A percentile compares a stretch with the other conserved stretches of the same genome.
phyloP scores from a whole-genome alignment of 2,797 vertebrate species.

The Zalophus californianus region DNA sequence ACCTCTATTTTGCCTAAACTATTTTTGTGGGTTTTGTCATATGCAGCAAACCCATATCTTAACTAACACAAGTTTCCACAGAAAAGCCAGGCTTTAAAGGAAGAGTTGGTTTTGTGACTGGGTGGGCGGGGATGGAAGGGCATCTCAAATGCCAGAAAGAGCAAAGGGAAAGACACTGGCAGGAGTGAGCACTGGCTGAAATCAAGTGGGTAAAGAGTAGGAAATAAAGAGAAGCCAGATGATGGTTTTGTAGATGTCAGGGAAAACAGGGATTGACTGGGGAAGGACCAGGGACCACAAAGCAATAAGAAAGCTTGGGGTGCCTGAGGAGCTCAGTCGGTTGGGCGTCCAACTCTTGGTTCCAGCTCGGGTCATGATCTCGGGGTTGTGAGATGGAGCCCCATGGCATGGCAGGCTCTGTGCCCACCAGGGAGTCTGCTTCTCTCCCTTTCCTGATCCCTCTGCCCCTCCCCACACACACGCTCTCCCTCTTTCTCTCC shows the following conservation, averaged over 20 bases:
- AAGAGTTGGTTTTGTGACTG: not conserved
- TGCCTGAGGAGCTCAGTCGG: not conserved
- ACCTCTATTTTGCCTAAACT: not conserved
- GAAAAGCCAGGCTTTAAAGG: constrained; percentile 41
- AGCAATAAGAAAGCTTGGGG: not conserved
- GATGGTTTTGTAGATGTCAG: not conserved
- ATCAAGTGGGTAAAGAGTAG: not conserved
- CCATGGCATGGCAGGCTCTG: not conserved
- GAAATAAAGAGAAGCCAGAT: not conserved
- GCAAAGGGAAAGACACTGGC: not conserved
- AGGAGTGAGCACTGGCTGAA: not conserved
- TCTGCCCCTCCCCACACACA: not conserved
- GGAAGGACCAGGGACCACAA: not conserved
- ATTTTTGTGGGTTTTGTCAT: not conserved
- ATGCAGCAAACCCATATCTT: not conserved
- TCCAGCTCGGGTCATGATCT: not conserved
- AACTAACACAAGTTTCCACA: constrained; percentile 12
- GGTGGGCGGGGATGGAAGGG: not conserved
- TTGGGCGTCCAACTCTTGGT: not conserved
- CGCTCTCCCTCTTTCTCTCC: not conserved
- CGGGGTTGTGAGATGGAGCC: not conserved
- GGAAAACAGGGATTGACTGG: not conserved
- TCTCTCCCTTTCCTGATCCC: not conserved
- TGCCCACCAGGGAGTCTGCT: not conserved
- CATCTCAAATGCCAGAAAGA: not conserved